These are phyloP conservation scores for Pocillopora meandrina DNA, from an alignment of 92 coral and sea anemone genomes.

Conservation along the genomic window DNA sequence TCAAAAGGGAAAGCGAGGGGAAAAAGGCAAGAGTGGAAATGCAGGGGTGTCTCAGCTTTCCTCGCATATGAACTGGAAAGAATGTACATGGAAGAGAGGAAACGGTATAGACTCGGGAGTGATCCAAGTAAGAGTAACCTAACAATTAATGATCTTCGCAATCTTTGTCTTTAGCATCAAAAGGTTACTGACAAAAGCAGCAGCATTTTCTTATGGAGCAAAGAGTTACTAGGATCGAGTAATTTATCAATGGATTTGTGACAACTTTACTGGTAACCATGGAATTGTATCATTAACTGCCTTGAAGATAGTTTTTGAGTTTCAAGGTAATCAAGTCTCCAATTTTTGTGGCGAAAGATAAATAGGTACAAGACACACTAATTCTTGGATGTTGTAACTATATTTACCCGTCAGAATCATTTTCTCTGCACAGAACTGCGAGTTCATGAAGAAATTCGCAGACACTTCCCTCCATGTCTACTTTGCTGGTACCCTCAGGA, in stretches of 20 bases:
- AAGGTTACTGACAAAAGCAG: not conserved
- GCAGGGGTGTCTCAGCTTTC: conserved; percentile 26
- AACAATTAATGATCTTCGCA: not conserved
- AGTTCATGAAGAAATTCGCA: not conserved
- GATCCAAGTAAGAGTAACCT: not conserved
- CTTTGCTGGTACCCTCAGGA: conserved; percentile 35
- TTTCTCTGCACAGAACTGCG: not conserved
- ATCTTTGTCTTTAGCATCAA: not conserved
- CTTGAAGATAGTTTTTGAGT: too few species aligned
- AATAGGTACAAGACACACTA: too few species aligned
- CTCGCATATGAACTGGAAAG: conserved; percentile 57
- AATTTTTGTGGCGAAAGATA: too few species aligned
- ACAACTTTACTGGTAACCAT: too few species aligned
- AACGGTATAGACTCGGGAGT: conserved; percentile 17
- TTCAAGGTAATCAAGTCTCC: too few species aligned
- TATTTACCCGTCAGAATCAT: not conserved
- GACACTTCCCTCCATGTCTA: conserved; percentile 4
- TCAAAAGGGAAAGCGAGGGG: conserved; percentile 24
- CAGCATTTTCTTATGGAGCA: too few species aligned
- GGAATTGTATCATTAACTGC: too few species aligned
- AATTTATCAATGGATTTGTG: too few species aligned
- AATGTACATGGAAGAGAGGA: conserved; percentile 43
- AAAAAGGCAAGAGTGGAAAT: conserved; percentile 33
- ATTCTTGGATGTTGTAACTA: too few species aligned
- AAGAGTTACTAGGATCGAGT: too few species aligned